Percentiles rank a stretch among this genome's conserved stretches.
These are phyloP conservation scores for Dendrolimus pini DNA, from an alignment of 2,888 invertebrate species.

Conservation along the genomic window DNA sequence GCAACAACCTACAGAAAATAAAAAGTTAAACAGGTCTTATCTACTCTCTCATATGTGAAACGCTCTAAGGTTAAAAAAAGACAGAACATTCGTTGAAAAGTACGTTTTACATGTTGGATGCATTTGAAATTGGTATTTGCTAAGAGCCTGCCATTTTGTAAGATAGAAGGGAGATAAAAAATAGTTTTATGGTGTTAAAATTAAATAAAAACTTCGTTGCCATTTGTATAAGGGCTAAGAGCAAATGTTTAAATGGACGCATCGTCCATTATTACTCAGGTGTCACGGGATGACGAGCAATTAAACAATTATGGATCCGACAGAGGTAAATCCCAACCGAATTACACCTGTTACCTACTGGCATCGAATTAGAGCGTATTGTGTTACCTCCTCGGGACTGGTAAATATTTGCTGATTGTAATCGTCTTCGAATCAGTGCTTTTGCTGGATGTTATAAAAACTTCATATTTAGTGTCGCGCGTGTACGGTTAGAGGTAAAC, in stretches of 20 bases:
- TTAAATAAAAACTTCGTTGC: slow-evolving; percentile 68
- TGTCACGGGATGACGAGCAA: slow-evolving; percentile 98
- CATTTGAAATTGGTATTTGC: slow-evolving; percentile 64
- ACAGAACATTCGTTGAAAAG: slow-evolving; percentile 18
- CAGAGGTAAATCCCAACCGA: slow-evolving; percentile 86
- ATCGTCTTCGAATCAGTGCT: slow-evolving; percentile 31
- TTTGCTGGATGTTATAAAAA: slow-evolving; percentile 27
- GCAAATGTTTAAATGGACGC: slow-evolving; percentile 90
- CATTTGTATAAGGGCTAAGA: slow-evolving; percentile 70
- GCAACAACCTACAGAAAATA: slow-evolving; percentile 34
- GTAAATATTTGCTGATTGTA: slow-evolving; percentile 56
- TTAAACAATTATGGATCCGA: slow-evolving; percentile 93
- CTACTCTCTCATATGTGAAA: slow-evolving; percentile 20
- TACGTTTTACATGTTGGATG: slow-evolving; percentile 48
- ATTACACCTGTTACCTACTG: slow-evolving; percentile 74
- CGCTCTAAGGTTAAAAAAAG: slow-evolving; percentile 24
- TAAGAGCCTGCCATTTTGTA: slow-evolving; percentile 76
- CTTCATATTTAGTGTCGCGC: slow-evolving; percentile 33
- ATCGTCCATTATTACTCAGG: slow-evolving; percentile 99
- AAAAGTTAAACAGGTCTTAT: slow-evolving; percentile 23
- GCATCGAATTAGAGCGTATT: slow-evolving; percentile 72
- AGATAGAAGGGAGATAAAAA: slow-evolving; percentile 76
- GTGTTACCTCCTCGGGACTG: slow-evolving; percentile 60
- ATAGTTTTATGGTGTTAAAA: slow-evolving; percentile 76
- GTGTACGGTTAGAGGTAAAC: slow-evolving; percentile 59